phyloP scores from a whole-genome alignment of 2,888 invertebrate genomes.

The Halictus ligatus region DNA sequence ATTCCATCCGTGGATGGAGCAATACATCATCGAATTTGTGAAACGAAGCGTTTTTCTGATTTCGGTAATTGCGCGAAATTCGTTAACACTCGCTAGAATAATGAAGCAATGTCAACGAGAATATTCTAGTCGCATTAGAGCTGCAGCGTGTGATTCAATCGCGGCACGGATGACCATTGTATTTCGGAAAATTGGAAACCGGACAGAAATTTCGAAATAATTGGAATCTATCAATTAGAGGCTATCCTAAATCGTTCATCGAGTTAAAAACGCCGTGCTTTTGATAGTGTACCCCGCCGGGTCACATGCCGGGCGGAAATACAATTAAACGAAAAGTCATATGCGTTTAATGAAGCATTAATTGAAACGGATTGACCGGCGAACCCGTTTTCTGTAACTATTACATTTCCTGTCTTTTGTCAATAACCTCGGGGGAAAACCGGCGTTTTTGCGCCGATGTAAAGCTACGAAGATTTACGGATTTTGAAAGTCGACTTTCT shows the following conservation, averaged over 20 bases:
- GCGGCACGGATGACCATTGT: background rate
- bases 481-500: no score
- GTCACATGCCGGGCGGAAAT: background rate
- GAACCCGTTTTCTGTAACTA: background rate
- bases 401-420: background rate
- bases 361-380: background rate
- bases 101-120: background rate
- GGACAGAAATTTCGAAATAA: background rate
- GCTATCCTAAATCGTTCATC: background rate
- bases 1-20: no score
- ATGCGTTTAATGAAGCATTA: background rate
- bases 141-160: background rate
- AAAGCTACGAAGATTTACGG: background rate
- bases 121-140: background rate
- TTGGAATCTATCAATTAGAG: background rate
- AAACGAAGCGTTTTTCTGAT: background rate
- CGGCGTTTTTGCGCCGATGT: constrained; percentile 27
- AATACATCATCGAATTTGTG: background rate
- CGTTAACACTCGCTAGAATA: background rate
- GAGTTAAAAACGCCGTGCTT: background rate
- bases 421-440: constrained; percentile 25
- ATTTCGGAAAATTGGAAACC: constrained; percentile 12
- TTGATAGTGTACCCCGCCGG: background rate
- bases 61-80: background rate
- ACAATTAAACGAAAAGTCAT: background rate